phyloP scores from a whole-genome alignment of 2,797 vertebrate genomes.

The Cryptoblepharus egeriae region DNA sequence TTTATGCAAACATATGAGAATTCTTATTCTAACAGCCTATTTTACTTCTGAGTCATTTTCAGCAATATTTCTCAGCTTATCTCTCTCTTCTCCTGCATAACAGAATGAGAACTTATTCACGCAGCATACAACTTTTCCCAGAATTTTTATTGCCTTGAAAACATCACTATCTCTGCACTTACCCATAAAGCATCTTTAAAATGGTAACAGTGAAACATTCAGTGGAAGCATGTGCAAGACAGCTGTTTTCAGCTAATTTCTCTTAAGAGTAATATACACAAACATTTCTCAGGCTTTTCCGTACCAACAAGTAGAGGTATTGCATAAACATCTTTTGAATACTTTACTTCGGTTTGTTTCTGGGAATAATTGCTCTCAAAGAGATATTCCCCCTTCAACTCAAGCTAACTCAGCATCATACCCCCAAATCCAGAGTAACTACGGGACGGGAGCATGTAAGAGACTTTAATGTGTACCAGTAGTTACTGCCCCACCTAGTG shows the following conservation, averaged over 20 bases:
- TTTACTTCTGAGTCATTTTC: slow-evolving; percentile 56
- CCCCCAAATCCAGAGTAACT: too few relatives aligned
- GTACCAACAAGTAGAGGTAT: not conserved
- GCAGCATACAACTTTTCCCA: slow-evolving; percentile 51
- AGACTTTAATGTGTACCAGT: too few relatives aligned
- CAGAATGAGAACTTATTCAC: slow-evolving; percentile 39
- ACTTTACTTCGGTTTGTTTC: not conserved
- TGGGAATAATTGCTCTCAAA: not conserved
- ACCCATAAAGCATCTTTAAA: not conserved
- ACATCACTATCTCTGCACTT: not conserved
- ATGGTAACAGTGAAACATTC: not conserved
- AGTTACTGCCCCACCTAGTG: too few relatives aligned
- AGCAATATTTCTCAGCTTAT: slow-evolving; percentile 60
- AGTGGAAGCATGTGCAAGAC: not conserved
- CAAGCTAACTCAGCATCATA: too few relatives aligned
- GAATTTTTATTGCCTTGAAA: slow-evolving; percentile 23
- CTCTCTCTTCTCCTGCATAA: slow-evolving; percentile 56
- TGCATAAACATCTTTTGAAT: not conserved
- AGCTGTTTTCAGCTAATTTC: not conserved
- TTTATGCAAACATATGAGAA: slow-evolving; percentile 72
- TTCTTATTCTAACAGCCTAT: slow-evolving; percentile 65
- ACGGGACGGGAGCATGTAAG: too few relatives aligned
- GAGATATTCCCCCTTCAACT: not conserved
- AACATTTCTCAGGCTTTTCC: not conserved
- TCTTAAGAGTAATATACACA: not conserved